Evolutionary conservation across 2,888 invertebrate species (phyloP), one percentile per base, ranked within the genome.

Genomic region (Smittia aterrima): DNA sequence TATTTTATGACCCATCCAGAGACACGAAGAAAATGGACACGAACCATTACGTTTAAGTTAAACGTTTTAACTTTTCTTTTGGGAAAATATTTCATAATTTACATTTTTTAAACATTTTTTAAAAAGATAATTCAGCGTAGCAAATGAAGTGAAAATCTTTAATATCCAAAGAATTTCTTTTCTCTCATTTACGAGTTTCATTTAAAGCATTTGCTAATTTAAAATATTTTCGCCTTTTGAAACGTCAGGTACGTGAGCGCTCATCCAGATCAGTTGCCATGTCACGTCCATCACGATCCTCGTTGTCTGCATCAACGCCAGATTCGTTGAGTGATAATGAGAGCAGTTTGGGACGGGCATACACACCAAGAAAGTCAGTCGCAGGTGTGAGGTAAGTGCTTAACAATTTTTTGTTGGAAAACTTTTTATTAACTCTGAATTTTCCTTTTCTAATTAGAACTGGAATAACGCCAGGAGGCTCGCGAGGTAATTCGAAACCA

Each of bases 231-330:
- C 47, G 47, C 16, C 47, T n/a, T n/a, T 66, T 75, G 72, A 75
- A 40, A 67, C 76, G 70, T 76, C 75, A 96, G 96, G 94, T 96
- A 75, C 89, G 96, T 79, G 97, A 97, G 85, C 90, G 96, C 79
- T 96, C 96, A 58, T 91, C 88, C 75, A 89, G 95, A 79, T 96
- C 96, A 75, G 91, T 95, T 77, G 96, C 96, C 66, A 96, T 97
- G 96, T 88, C 90, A 64, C 84, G 91, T 77, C 88, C 90, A 38
- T 90, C 92, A 53, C 87, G 92, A 76, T 90, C 92, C 1, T 92
- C 92, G 18, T 85, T 92, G 75, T 92, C 93, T 76, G 93, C 92
- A 41, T 93, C 93, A 77, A 95, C 94, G 38, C 94, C 95, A 20
- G 95, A 95, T 82, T 94, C 93, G 54, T 86, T 94, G 72, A 93